Evolutionary conservation across 2,797 vertebrate genomes (phyloP), one percentile per base, ranked within the genome.

Genomic region (Tarsius wallacei): DNA sequence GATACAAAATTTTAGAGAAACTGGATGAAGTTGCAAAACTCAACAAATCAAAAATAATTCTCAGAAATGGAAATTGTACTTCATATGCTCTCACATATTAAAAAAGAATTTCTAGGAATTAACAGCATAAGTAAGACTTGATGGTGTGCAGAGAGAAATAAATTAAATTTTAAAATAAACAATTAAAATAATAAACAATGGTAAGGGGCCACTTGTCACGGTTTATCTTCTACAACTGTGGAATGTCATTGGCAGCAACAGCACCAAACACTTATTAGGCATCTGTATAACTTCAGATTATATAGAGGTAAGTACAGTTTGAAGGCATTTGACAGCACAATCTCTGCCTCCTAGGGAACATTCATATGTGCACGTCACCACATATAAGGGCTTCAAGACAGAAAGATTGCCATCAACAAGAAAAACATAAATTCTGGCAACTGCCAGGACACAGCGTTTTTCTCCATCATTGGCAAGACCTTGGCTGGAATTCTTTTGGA

Each of bases 391-490:
- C 77, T 90, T 93, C 63, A 78, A 93, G 83, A 96, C 68, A 96
- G 21, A 80, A 36, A 87, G 83, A 84, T 42, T 90, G 55, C 55
- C 93, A 93, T 90, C 57, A 93, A 91, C 55, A 76, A 97, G 94
- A 85, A 96, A 97, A 98, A 91, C 64, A 94, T 33, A 91, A 36
- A 66, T 95, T 85, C 61, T 94, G 82, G 82, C 59, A 91, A 80
- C 64, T 86, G 36, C 59, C 31, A 73, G 80, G 73, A 87, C 61
- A 86, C 66, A 91, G 85, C 77, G 15, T 91, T 95, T 97, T 82
- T 97, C 96, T 94, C 93, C 96, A 90, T 81, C 83, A 55, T 33
- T 93, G 78, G 90, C 96, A 97, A 96, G 90, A 93, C 83, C 33
- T 83, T 96, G 88, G 96, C 94, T 92, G 26, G 76, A 91, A 97